These are phyloP conservation scores for Drosophila kohkoa DNA, from an alignment of 1,140 invertebrate genomes.

Conservation along the genomic window DNA sequence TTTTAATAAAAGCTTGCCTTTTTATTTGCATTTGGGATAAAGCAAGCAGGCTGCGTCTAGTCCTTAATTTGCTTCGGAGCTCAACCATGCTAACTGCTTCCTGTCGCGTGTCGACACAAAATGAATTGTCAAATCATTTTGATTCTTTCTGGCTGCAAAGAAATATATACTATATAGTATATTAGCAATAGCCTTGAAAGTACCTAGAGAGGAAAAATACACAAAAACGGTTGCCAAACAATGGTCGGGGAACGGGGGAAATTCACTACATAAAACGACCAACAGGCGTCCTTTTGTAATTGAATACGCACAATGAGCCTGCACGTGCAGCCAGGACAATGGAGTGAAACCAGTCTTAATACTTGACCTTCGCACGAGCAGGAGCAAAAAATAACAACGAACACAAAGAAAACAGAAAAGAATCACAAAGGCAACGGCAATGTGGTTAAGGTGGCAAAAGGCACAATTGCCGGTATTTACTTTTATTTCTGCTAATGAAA, in stretches of 20 bases:
- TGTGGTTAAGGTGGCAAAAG: not conserved
- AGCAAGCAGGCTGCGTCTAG: not conserved
- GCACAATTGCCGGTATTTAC: constrained; percentile 1
- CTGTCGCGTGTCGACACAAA: constrained; percentile 41
- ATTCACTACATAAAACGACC: constrained; percentile 36
- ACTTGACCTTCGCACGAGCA: not conserved
- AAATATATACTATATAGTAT: not conserved
- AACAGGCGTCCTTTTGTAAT: constrained; percentile 56
- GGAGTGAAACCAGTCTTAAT: not conserved
- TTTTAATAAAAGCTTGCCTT: not conserved
- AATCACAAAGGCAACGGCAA: not conserved
- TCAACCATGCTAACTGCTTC: constrained; percentile 46
- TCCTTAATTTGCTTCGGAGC: constrained; percentile 8
- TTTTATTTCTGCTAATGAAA: not conserved
- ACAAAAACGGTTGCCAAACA: constrained; percentile 14
- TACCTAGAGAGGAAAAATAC: not conserved
- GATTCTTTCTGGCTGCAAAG: constrained; percentile 26
- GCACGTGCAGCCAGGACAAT: constrained; percentile 1
- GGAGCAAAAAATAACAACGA: too few relatives aligned
- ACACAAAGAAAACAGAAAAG: not conserved
- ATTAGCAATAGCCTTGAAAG: not conserved
- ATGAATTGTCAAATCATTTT: constrained; percentile 70
- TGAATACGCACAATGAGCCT: constrained; percentile 42
- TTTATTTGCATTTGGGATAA: not conserved
- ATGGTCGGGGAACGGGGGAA: constrained; percentile 47